Conservation (phyloP, 1,140 invertebrate species). For the Hormaphis cornu region DNA sequence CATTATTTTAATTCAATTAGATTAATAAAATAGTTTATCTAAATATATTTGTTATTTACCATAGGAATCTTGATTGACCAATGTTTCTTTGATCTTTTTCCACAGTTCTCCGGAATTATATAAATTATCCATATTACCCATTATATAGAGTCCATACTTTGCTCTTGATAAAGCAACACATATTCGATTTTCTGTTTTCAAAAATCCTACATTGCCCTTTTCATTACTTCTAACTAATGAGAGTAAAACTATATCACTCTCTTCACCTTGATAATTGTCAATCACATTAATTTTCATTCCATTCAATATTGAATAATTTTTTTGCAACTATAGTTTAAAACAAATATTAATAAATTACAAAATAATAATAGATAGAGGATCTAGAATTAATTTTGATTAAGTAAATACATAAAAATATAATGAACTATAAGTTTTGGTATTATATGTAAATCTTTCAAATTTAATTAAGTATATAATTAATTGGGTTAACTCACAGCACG, state of each 20-base stretch:
- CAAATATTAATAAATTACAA: background rate
- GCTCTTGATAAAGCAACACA: conserved; percentile 76
- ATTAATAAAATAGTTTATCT: background rate
- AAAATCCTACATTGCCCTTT: conserved; percentile 62
- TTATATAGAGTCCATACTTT: conserved; percentile 56
- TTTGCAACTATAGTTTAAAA: conserved; percentile 25
- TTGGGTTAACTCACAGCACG: conserved; percentile 19
- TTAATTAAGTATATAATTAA: too few relatives aligned
- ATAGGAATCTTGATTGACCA: conserved; percentile 38
- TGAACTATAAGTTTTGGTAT: too few relatives aligned
- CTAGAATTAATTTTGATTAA: too few relatives aligned
- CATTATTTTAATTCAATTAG: background rate
- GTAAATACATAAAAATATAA: too few relatives aligned
- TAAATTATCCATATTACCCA: conserved; percentile 45
- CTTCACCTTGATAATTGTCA: conserved; percentile 80
- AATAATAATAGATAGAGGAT: background rate
- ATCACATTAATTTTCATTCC: conserved; percentile 55
- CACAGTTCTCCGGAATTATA: conserved; percentile 32
- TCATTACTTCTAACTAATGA: conserved; percentile 69
- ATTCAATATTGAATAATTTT: conserved; percentile 17
- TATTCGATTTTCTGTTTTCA: conserved; percentile 57
- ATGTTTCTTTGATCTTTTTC: conserved; percentile 30
- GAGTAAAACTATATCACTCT: conserved; percentile 70
- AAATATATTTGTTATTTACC: conserved; percentile 36
- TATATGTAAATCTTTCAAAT: too few relatives aligned